Base-by-base conservation (phyloP, 2,113 vertebrate species). In the Myanophis thanlyinensis region DNA sequence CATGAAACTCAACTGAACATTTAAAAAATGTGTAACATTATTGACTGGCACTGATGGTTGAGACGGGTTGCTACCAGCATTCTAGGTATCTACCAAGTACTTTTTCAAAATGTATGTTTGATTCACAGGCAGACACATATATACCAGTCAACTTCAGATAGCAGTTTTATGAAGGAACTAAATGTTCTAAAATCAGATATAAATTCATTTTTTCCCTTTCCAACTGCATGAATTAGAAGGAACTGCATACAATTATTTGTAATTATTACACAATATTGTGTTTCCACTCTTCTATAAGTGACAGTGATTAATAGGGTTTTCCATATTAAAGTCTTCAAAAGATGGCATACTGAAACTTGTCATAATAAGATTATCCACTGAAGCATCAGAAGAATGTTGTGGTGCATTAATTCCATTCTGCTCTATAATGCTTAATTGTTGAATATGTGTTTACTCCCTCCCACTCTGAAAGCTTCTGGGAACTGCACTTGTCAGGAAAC, bases 381-480 rank as follows among this genome's bases (percentile, higher is more conserved):
- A 2, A 92, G 2, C 7, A 2, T 87, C n/a, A 67, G 5, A n/a
- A 46, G 90, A 13, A 3, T 91, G 90, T 25, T 91, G 15, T 94
- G 67, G n/a, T 87, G 93, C 22, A 62, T 93, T 92, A 53, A 47
- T 87, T 94, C 44, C 54, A 1, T 90, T 95, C 5, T 93, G 0
- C 93, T 95, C 93, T 85, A 20, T 23, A 88, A 13, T 92, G 11
- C 4, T 92, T 93, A 49, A 95, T 93, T 96, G 94, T 51, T 91
- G 62, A 95, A 51, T 4, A 48, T 56, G 25, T 11, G 7, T 49
- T 18, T 10, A 0, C 0, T 67, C 91, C 35, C 53, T 95, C 73
- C 46, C 56, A 15, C 94, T 95, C 12, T 90, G 84, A 94, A 94
- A 9, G 25, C n/a, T 91, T 92, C 1, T 89, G 73, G 48, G 93